These are phyloP conservation scores for Scomber japonicus DNA, from an alignment of 2,113 vertebrate genomes.

Conservation along the genomic window DNA sequence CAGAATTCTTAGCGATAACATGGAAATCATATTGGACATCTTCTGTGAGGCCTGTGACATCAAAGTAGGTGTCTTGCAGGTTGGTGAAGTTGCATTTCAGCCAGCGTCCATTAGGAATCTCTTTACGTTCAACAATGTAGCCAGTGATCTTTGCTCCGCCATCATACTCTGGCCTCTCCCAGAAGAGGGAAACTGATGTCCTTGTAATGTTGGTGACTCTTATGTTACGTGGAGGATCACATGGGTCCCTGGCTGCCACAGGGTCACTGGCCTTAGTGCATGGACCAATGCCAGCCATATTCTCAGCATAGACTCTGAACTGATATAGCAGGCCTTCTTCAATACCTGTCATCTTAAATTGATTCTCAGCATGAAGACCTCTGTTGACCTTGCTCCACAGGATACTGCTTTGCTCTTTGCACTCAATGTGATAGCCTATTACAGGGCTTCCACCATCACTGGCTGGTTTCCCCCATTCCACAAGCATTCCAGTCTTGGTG, in stretches of 20 bases:
- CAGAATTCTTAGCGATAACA: conserved; percentile 95
- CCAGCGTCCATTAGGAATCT: conserved; percentile 96
- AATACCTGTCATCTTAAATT: conserved; percentile 95
- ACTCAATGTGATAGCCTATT: conserved; percentile 95
- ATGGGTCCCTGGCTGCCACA: conserved; percentile 95
- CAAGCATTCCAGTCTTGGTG: conserved; percentile 94
- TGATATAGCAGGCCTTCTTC: conserved; percentile 96
- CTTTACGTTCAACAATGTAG: conserved; percentile 93
- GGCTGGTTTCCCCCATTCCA: conserved; percentile 92
- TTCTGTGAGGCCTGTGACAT: conserved; percentile 95
- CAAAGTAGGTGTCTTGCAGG: conserved; percentile 94
- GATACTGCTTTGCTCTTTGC: conserved; percentile 96
- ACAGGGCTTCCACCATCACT: conserved; percentile 95
- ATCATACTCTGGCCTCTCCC: conserved; percentile 93
- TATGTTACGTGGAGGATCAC: conserved; percentile 93
- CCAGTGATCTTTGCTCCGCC: conserved; percentile 95
- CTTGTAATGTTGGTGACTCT: conserved; percentile 96
- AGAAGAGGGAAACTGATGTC: conserved; percentile 94
- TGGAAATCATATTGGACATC: conserved; percentile 96
- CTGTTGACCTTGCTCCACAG: conserved; percentile 97
- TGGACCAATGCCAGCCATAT: conserved; percentile 96
- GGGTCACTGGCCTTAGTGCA: conserved; percentile 93
- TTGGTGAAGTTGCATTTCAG: conserved; percentile 97
- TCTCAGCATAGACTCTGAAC: conserved; percentile 96
- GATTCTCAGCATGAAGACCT: conserved; percentile 90